Evolutionary conservation across 2,888 invertebrate species (phyloP), one percentile per base, ranked within the genome.

Genomic region (Dolichopus griseipennis): DNA sequence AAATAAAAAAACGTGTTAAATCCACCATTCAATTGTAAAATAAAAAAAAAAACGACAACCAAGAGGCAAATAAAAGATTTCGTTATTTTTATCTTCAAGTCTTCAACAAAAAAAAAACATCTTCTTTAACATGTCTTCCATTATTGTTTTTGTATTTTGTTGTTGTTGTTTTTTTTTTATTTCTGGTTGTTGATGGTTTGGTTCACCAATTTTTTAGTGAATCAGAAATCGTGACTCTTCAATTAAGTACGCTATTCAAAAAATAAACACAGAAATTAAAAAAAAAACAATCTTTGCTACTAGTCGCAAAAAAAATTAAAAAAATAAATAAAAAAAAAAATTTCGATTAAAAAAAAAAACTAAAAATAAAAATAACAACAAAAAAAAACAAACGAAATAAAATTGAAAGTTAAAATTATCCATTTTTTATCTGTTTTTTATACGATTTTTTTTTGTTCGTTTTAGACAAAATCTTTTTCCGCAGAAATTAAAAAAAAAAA

Each of bases 191-290:
- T 27, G 27, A 27, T 27, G 27, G 27, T 27, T 52, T 52, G 3
- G 18, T 12, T 18, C 52, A 52, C 4, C 6, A 18, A 18, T 52
- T 52, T 52, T 52, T 7, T 52, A 12, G 52, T 52, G 52, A 52
- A 52, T 52, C 52, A 52, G 52, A 18, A 52, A 52, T 52, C 52
- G 52, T 52, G 52, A 52, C 52, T 52, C 52, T n/a, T 52, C 52
- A 52, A 52, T 52, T 52, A 18, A 18, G 52, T 52, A 18, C 18
- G 15, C 52, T 52, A 52, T 52, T 52, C 15, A 52, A 52, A 12
- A 18, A 18, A 27, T 4, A 27, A 27, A 27, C 2, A 27, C 2
- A 27, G 5, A 27, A 27, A 27, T 4, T 27, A 27, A 37, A 37
- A 10, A 10, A 41, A 27, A 27, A 27, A 27, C 27, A 27, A 27